A percentile compares a stretch with the other conserved stretches of the same genome.
Conservation (phyloP, 2,888 invertebrate genomes). For the Rapana venosa region DNA sequence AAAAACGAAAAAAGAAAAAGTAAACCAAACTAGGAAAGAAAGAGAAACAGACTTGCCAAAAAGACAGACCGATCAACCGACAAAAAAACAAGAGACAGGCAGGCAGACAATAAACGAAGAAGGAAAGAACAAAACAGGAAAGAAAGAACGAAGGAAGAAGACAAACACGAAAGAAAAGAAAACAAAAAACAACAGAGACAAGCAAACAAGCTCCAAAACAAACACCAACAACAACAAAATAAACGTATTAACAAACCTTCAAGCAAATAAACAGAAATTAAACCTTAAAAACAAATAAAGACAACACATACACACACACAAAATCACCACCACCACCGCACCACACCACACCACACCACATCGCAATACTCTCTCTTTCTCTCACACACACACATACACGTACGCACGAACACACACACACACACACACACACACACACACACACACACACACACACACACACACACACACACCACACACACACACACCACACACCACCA, state of each 20-base stretch:
- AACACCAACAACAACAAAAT: neutral
- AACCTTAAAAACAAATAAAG: neutral
- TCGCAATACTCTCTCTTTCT: no score
- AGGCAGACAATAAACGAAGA: neutral
- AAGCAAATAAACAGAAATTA: neutral
- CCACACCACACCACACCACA: no score
- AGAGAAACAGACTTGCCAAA: no score
- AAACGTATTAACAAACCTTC: neutral
- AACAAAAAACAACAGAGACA: neutral
- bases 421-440: neutral
- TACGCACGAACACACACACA: neutral
- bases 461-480: slow-evolving; percentile 14
- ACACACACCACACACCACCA: neutral
- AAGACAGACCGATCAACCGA: no score
- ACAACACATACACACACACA: neutral
- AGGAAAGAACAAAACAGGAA: neutral
- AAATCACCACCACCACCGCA: no score
- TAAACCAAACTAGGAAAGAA: no score
- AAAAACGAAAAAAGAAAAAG: no score
- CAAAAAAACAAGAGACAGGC: neutral
- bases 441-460: slow-evolving; percentile 3
- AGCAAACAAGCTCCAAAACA: neutral
- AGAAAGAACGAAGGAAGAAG: neutral
- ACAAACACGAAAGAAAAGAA: neutral
- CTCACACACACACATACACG: neutral